Percentiles rank a stretch among this genome's conserved stretches.
Evolutionary conservation across 35 echinoderm and acorn worm genomes (phyloP).

Genomic region (Heliocidaris erythrogramma): DNA sequence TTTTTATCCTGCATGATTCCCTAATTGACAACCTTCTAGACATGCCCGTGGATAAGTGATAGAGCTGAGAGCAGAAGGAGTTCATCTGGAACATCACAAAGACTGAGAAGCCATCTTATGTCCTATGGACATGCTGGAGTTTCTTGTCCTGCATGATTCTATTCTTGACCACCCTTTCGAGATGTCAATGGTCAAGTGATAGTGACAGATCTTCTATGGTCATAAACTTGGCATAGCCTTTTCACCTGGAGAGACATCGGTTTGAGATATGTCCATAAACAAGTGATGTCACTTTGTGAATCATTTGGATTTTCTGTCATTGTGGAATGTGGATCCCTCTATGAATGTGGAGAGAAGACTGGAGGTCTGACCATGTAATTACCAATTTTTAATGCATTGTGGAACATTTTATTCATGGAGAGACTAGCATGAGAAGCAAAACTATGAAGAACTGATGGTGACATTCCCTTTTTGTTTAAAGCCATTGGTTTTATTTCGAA

Average conservation of each 20-base stretch:
- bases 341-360: neutral
- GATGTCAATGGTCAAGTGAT: neutral
- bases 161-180: neutral
- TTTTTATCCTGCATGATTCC: no score
- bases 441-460: no score
- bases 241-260: neutral
- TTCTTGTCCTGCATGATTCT: slow-evolving; percentile 78
- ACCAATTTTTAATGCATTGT: no score
- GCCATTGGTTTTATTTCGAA: no score
- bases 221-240: neutral
- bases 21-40: slow-evolving; percentile 68
- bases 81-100: slow-evolving; percentile 73
- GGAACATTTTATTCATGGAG: no score
- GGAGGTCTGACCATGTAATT: neutral
- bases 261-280: neutral
- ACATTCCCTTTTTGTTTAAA: no score
- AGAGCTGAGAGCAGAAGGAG: slow-evolving; percentile 66
- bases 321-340: neutral
- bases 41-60: slow-evolving; percentile 67
- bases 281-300: neutral
- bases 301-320: neutral
- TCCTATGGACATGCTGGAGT: slow-evolving; percentile 73
- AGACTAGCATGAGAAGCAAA: no score
- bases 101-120: slow-evolving; percentile 65
- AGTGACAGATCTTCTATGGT: neutral